These are phyloP conservation scores for Microcebus griseorufus DNA, from an alignment of 2,113 vertebrate genomes.

Conservation along the genomic window DNA sequence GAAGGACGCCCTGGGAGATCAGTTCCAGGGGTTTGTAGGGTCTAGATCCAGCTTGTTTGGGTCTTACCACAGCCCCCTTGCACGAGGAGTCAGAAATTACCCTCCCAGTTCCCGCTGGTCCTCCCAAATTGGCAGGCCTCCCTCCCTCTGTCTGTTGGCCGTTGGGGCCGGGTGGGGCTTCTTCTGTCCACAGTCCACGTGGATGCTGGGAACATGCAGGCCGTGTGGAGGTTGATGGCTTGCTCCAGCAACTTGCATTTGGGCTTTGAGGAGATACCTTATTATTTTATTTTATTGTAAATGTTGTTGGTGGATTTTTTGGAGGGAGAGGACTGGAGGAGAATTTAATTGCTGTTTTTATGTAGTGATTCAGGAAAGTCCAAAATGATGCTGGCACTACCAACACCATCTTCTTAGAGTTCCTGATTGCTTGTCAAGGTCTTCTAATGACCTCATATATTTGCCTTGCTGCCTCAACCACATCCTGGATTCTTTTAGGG, in stretches of 20 bases:
- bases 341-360: background rate
- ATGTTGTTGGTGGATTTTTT: too few relatives aligned
- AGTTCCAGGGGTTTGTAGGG: too few relatives aligned
- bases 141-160: too few relatives aligned
- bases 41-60: background rate
- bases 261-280: rapidly evolving
- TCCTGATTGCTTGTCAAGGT: background rate
- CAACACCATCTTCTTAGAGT: background rate
- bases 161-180: background rate
- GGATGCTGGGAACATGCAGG: rapidly evolving
- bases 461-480: background rate
- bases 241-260: background rate
- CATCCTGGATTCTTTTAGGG: background rate
- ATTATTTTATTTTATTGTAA: background rate
- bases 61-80: background rate
- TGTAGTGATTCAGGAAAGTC: rapidly evolving
- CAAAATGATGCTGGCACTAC: too few relatives aligned
- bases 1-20: background rate
- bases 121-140: background rate
- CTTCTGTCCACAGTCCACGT: background rate
- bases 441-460: background rate
- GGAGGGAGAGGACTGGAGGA: background rate
- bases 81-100: background rate
- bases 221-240: rapidly evolving
- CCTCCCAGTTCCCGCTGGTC: background rate